These are phyloP conservation scores for Kryptopterus vitreolus DNA, from an alignment of 2,797 vertebrate species.

Conservation along the genomic window DNA sequence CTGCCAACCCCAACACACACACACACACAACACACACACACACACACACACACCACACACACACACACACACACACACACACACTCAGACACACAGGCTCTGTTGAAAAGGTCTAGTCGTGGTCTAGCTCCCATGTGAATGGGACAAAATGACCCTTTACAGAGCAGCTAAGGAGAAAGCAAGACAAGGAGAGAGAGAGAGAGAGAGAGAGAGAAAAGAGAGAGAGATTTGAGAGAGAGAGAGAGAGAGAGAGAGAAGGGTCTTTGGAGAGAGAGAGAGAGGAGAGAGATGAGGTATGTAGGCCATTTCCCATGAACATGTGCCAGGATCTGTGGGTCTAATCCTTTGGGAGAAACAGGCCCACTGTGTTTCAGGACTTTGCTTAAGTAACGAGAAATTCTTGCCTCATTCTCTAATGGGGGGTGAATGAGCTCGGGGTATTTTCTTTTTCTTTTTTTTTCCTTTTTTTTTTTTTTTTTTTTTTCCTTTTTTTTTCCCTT, in stretches of 20 bases:
- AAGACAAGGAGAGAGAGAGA: conserved; percentile 30
- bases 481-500: too few species aligned
- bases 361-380: conserved; percentile 52
- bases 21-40: conserved; percentile 32
- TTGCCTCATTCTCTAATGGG: conserved; percentile 43
- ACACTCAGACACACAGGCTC: conserved; percentile 35
- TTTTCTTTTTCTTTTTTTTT: too few species aligned
- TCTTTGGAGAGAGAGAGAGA: conserved; percentile 32
- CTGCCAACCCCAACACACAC: conserved; percentile 41
- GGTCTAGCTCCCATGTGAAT: conserved; percentile 49
- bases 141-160: conserved; percentile 47
- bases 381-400: conserved; percentile 59
- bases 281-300: conserved; percentile 49
- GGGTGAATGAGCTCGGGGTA: conserved; percentile 29
- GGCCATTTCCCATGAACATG: conserved; percentile 60
- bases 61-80: conserved; percentile 27
- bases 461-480: conserved; percentile 37
- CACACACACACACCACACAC: conserved; percentile 28
- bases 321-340: conserved; percentile 61
- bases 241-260: conserved; percentile 40
- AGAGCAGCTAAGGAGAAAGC: conserved; percentile 37
- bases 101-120: conserved; percentile 44
- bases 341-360: conserved; percentile 60
- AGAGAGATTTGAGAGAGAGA: conserved; percentile 31
- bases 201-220: conserved; percentile 21